Percentiles rank a stretch among this genome's conserved stretches.
Conservation (phyloP, 2,888 invertebrate species). For the Bedellia somnulentella region DNA sequence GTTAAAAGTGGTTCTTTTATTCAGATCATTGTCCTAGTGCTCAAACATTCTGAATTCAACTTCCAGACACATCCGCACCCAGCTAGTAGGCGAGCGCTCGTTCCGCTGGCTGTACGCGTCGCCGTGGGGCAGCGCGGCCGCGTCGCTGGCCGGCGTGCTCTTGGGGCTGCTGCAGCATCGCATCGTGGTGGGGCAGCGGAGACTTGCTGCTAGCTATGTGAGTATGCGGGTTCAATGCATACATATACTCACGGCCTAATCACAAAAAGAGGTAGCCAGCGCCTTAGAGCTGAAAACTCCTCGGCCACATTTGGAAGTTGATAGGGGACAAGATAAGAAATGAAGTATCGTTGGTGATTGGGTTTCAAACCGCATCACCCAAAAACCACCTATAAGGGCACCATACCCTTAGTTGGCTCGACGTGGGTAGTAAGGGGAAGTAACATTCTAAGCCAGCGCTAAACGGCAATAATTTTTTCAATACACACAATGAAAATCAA, state of each 20-base stretch:
- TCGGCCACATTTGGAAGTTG: too few species aligned
- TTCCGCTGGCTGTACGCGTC: slow-evolving; percentile 22
- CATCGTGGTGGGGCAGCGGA: background rate
- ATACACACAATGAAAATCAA: too few species aligned
- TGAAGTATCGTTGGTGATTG: too few species aligned
- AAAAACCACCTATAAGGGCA: background rate
- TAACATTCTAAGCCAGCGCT: too few species aligned
- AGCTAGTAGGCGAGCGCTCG: slow-evolving; percentile 19
- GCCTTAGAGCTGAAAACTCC: too few species aligned
- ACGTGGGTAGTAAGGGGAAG: background rate
- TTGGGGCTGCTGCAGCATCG: slow-evolving; percentile 19
- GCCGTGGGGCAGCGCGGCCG: slow-evolving; percentile 31
- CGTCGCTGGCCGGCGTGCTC: slow-evolving; percentile 23
- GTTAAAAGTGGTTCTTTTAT: too few species aligned
- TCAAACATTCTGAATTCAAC: background rate
- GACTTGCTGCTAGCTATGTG: background rate
- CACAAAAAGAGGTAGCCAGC: too few species aligned
- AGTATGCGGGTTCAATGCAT: background rate
- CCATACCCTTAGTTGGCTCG: background rate
- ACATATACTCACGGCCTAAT: too few species aligned
- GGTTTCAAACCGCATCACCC: too few species aligned
- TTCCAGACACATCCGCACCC: slow-evolving; percentile 19
- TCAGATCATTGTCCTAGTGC: too few species aligned
- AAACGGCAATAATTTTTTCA: background rate
- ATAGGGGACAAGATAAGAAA: too few species aligned